Evolutionary conservation across 2,888 invertebrate species (phyloP), one percentile per base, ranked within the genome.

Genomic region (Stegana nigrithorax): DNA sequence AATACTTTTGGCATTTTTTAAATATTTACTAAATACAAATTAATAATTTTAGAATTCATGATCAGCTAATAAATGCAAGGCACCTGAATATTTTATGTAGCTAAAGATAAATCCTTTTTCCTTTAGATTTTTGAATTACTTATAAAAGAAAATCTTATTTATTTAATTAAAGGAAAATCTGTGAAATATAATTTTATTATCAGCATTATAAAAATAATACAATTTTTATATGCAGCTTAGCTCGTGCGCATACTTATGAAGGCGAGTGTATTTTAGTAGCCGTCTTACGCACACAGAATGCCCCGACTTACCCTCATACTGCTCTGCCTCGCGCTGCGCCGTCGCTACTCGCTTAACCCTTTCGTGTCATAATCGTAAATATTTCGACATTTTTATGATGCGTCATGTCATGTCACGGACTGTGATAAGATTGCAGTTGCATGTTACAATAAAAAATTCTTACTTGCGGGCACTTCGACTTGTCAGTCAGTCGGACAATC

Each of bases 371-470:
- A n/a, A n/a, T 27, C 51, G 29, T 51, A 51, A 51, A 51, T 51
- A 51, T 55, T 55, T 55, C 36, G 53, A 55, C 32, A 36, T 32
- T 21, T 55, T 55, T 36, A 36, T 55, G 21, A 50, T 23, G 25
- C 23, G 4, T 25, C 26, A 39, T 39, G 5, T 39, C 5, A 12
- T 39, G 39, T 14, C 17, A 17, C 6, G 10, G 26, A n/a, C 12
- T 23, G 21, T 23, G 50, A 50, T 50, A 50, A 50, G 50, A 50
- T 50, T 50, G 25, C 50, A 50, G 23, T 50, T 23, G 50, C 25
- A 25, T 50, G 50, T 14, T 39, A 17, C 39, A 39, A 17, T 14
- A n/a, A 39, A 17, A 39, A n/a, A 39, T 2, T 10, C 39, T 39
- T n/a, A 39, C 36, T n/a, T 36, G 36, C n/a, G n/a, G n/a, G n/a